phyloP scores from a whole-genome alignment of 2,888 invertebrate genomes.

The Brassicogethes aeneus region DNA sequence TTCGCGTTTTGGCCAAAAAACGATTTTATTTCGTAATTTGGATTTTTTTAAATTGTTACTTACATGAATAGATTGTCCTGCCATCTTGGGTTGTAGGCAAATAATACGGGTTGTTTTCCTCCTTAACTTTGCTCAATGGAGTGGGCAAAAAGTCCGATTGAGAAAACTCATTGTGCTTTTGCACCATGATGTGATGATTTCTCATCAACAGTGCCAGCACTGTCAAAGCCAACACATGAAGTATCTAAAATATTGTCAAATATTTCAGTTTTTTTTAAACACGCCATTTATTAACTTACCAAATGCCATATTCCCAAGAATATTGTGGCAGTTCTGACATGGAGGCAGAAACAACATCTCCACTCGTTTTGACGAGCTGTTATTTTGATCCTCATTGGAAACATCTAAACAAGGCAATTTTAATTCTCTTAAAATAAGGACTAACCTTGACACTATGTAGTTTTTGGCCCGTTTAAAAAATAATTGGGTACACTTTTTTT shows the following conservation, averaged over 20 bases:
- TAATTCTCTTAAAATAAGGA: too few species aligned
- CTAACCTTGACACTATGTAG: too few species aligned
- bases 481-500: too few species aligned
- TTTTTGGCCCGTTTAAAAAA: too few species aligned
- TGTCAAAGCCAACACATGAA: constrained; percentile 66
- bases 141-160: constrained; percentile 51
- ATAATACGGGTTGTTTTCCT: constrained; percentile 46
- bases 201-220: constrained; percentile 65
- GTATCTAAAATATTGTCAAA: too few species aligned
- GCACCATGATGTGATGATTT: constrained; percentile 59
- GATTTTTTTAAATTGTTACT: too few species aligned
- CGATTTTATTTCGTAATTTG: too few species aligned
- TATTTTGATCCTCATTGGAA: constrained; percentile 54
- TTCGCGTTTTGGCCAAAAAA: too few species aligned
- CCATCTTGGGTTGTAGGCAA: constrained; percentile 49
- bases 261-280: neutral
- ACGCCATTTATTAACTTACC: constrained; percentile 54
- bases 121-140: constrained; percentile 62
- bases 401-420: too few species aligned
- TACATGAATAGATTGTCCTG: constrained; percentile 58
- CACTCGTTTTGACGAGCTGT: constrained; percentile 63
- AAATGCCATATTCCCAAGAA: constrained; percentile 77
- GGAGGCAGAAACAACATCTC: constrained; percentile 73
- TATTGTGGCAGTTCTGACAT: constrained; percentile 75
- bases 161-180: constrained; percentile 41